Base-by-base conservation (phyloP, 2,888 invertebrate species). In the Schrankia costaestrigalis region DNA sequence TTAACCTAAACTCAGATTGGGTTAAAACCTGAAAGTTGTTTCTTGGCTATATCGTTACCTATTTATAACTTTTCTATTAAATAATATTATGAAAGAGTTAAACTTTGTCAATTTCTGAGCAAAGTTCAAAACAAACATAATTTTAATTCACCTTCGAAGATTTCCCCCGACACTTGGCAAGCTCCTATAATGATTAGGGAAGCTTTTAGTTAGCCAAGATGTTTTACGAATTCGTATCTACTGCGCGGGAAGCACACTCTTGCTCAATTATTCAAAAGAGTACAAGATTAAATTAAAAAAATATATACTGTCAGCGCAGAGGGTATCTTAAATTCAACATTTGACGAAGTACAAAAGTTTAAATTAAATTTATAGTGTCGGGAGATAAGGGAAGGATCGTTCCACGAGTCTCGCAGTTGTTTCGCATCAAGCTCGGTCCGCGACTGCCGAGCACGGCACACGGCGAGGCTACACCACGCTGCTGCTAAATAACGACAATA, bases 311-410 rank as follows among this genome's bases (percentile, higher is more conserved):
- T 73, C 67, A 61, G 53, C 54, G 52, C 44, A 37, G 53, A 46
- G 56, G 59, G 61, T 46, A 56, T 58, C 56, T 63, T 46, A 48
- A 61, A 50, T 60, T 58, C 50, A 44, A 51, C 57, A 46, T 69
- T 73, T 78, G 75, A 77, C 65, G 69, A 63, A 78, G 75, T 59
- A 68, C 59, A 62, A 76, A 81, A 80, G 72, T 80, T 82, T 74
- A 74, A 74, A 79, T 81, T 76, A 75, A 78, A 78, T 77, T 75
- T 66, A 66, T 64, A 61, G 57, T 65, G 65, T 66, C 61, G 29
- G 37, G 42, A 56, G 56, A 22, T 42, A 26, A 47, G 59, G 67
- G 75, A 71, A 57, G 59, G 66, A 71, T 72, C 28, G 42, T 32
- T 31, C 27, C 21, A 17, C 43, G 26, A 10, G 23, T 5, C 31